Percentiles rank a stretch among this genome's conserved stretches.
These are phyloP conservation scores for Eriosoma lanigerum DNA, from an alignment of 1,140 invertebrate species.

Conservation along the genomic window DNA sequence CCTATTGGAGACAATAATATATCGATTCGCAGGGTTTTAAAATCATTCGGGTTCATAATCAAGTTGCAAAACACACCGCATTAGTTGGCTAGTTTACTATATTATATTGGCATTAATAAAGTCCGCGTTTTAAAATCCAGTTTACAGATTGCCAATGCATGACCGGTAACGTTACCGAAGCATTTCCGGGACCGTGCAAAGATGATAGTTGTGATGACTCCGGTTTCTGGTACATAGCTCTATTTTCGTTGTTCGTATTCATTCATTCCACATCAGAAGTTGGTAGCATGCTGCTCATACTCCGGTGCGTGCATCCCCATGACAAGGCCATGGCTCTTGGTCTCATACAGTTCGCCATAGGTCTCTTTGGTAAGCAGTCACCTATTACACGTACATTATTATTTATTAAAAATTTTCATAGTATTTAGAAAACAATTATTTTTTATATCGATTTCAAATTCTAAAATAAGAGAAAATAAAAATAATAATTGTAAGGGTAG, in stretches of 20 bases:
- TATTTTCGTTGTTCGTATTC: conserved; percentile 86
- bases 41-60: too few species aligned
- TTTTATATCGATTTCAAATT: too few species aligned
- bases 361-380: conserved; percentile 73
- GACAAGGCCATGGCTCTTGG: conserved; percentile 94
- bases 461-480: too few species aligned
- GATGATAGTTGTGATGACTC: conserved; percentile 74
- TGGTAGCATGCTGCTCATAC: conserved; percentile 84
- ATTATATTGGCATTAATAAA: too few species aligned
- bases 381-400: too few species aligned
- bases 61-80: too few species aligned
- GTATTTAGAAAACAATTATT: too few species aligned
- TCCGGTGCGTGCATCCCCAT: conserved; percentile 85
- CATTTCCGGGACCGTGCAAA: conserved; percentile 75
- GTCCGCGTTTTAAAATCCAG: conserved; percentile 57
- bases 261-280: conserved; percentile 91
- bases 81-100: too few species aligned
- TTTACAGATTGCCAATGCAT: conserved; percentile 79
- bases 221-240: conserved; percentile 73
- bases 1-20: too few species aligned
- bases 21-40: too few species aligned
- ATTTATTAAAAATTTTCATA: too few species aligned
- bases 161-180: conserved; percentile 58
- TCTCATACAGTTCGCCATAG: conserved; percentile 89
- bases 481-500: too few species aligned